Conservation (phyloP, 2,113 vertebrate genomes). For the Psephotus haematonotus region DNA sequence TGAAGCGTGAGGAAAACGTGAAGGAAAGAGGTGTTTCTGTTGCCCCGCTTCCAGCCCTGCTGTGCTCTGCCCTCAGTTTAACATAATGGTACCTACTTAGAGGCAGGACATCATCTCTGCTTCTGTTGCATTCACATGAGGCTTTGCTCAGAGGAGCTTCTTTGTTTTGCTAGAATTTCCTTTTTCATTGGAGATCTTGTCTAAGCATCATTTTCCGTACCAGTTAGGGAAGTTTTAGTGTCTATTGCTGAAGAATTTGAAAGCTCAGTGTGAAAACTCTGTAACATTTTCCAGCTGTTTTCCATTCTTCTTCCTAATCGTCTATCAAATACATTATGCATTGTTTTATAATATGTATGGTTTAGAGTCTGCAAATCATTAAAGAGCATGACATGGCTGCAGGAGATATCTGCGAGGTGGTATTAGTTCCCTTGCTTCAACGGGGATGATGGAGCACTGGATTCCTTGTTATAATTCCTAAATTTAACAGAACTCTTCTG, state of each 20-base stretch:
- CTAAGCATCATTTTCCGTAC: rapidly evolving
- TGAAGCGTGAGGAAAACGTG: neutral
- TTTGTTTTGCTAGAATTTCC: rapidly evolving
- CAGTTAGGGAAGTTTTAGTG: neutral
- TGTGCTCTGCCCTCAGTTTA: neutral
- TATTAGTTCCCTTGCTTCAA: rapidly evolving
- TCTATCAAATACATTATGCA: neutral
- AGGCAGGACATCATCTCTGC: neutral
- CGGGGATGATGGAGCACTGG: neutral
- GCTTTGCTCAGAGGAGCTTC: neutral
- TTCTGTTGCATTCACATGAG: rapidly evolving
- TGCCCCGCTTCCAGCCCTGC: rapidly evolving
- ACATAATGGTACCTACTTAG: neutral
- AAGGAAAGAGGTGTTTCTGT: neutral
- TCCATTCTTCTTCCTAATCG: neutral
- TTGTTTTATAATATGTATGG: neutral
- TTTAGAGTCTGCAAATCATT: neutral
- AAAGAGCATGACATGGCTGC: neutral
- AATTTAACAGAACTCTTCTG: neutral
- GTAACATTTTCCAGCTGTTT: conserved; percentile 37
- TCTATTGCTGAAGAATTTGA: neutral
- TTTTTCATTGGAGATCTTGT: neutral
- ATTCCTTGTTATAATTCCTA: neutral
- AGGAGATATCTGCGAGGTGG: neutral
- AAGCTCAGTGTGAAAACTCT: neutral